A percentile compares a stretch with the other conserved stretches of the same genome.
phyloP scores from a whole-genome alignment of 2,113 vertebrate genomes.

The Channa maculata region DNA sequence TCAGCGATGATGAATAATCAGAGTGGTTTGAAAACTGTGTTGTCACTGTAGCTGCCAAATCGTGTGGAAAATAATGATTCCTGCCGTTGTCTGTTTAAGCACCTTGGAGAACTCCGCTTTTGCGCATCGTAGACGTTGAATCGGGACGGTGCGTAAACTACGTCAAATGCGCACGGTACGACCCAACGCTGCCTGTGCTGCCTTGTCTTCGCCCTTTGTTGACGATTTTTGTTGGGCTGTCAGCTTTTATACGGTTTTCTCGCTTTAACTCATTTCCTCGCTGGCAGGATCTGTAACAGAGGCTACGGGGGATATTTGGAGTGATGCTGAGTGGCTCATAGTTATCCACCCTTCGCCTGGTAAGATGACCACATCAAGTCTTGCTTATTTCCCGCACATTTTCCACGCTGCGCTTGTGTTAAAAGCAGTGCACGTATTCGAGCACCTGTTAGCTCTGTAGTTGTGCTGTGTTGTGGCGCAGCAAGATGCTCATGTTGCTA shows the following conservation, averaged over 20 bases:
- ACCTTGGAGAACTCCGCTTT: conserved; percentile 83
- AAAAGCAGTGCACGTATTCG: conserved; percentile 8
- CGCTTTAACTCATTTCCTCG: neutral
- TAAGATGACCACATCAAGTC: conserved; percentile 45
- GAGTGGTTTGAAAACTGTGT: too few species aligned
- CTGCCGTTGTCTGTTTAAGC: conserved; percentile 72
- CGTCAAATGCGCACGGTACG: conserved; percentile 57
- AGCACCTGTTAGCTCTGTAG: conserved; percentile 34
- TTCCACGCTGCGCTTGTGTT: conserved; percentile 6
- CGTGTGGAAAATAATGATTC: neutral
- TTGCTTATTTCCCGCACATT: conserved; percentile 21
- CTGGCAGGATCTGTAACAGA: neutral
- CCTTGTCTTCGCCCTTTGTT: conserved; percentile 35
- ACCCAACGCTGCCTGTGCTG: conserved; percentile 27
- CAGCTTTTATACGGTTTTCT: neutral
- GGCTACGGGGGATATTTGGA: conserved; percentile 15
- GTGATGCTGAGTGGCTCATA: neutral
- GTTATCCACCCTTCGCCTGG: conserved; percentile 20
- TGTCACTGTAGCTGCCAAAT: too few species aligned
- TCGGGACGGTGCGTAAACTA: conserved; percentile 63
- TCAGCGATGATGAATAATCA: too few species aligned
- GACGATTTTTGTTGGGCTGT: neutral
- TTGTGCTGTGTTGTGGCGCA: conserved; percentile 15
- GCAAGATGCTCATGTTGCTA: conserved; percentile 57
- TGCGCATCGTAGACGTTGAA: conserved; percentile 42